A percentile compares a stretch with the other conserved stretches of the same genome.
phyloP scores from a whole-genome alignment of 1,140 invertebrate genomes.

The Stratiolaelaps scimitus region DNA sequence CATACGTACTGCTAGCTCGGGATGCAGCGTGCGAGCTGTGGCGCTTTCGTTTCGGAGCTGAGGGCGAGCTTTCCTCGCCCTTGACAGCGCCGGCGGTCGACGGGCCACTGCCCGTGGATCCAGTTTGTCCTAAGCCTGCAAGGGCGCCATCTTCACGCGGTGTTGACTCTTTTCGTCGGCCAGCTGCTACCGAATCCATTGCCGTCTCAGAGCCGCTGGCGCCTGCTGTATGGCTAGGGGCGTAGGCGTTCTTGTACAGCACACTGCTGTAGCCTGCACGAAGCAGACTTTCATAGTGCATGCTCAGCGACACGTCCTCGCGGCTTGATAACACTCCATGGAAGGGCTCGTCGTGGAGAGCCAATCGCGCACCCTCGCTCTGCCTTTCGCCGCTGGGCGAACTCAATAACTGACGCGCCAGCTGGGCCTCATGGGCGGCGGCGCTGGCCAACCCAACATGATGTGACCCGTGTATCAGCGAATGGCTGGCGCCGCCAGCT shows the following conservation, averaged over 20 bases:
- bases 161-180: not conserved
- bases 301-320: conserved; percentile 7
- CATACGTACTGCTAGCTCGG: not conserved
- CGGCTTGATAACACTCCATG: conserved; percentile 7
- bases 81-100: not conserved
- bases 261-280: conserved; percentile 6
- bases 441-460: no score
- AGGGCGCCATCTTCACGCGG: not conserved
- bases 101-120: not conserved
- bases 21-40: not conserved
- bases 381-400: not conserved
- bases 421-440: not conserved
- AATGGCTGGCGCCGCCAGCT: no score
- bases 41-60: conserved; percentile 6
- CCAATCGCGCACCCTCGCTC: conserved; percentile 17
- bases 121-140: not conserved
- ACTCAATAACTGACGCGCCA: conserved; percentile 7
- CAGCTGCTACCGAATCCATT: not conserved
- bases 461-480: no score
- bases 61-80: not conserved
- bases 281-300: conserved; percentile 21
- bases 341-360: not conserved
- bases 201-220: not conserved
- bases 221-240: not conserved
- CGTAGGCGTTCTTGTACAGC: conserved; percentile 7